A percentile compares a stretch with the other conserved stretches of the same genome.
Evolutionary conservation across 1,140 invertebrate species (phyloP).

Genomic region (Mamestra configurata): DNA sequence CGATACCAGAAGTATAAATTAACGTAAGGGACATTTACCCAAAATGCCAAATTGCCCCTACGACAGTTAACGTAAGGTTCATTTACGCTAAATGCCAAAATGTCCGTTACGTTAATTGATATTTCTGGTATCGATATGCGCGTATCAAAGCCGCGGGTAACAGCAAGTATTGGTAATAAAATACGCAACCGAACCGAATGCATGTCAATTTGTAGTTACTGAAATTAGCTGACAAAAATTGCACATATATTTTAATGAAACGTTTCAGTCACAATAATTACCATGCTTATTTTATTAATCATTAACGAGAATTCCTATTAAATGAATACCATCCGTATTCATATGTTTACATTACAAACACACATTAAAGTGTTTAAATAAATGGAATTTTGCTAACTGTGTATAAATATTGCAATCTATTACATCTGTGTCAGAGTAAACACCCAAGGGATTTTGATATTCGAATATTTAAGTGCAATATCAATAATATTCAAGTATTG

Average conservation of each 20-base stretch:
- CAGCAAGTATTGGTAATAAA: background rate
- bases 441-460: constrained; percentile 62
- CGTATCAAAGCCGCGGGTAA: too few relatives aligned
- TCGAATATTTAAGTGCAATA: constrained; percentile 71
- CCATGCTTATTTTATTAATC: background rate
- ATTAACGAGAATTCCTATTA: background rate
- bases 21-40: too few relatives aligned
- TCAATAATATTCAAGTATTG: constrained; percentile 78
- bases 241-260: background rate
- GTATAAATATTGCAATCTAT: constrained; percentile 52
- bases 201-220: background rate
- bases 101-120: too few relatives aligned
- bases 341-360: background rate
- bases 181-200: background rate
- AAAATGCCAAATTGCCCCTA: too few relatives aligned
- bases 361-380: constrained; percentile 29
- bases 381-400: constrained; percentile 10
- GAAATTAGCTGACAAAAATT: background rate
- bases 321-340: background rate
- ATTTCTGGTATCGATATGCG: too few relatives aligned
- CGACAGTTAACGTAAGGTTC: too few relatives aligned
- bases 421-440: constrained; percentile 57
- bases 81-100: too few relatives aligned
- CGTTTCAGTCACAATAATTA: background rate
- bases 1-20: too few relatives aligned